Evolutionary conservation across 2,888 invertebrate genomes (phyloP).

Genomic region (Sphecodes monilicornis): DNA sequence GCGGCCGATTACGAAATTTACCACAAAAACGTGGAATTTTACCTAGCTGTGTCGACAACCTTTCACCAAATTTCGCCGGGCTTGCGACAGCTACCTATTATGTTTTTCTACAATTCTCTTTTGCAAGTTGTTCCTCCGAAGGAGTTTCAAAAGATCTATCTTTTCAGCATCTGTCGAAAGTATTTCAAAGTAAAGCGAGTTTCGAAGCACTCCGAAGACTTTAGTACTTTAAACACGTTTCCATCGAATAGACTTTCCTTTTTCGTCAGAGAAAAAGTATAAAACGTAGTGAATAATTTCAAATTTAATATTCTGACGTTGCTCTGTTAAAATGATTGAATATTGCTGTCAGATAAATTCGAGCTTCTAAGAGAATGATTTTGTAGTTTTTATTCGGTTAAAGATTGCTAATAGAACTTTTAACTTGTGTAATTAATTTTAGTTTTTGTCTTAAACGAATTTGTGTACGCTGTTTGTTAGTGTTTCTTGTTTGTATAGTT

Average conservation of each 20-base stretch:
- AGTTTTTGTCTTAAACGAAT: too few relatives aligned
- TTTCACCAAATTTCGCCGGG: conserved; percentile 1
- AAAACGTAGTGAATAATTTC: background rate
- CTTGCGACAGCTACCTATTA: background rate
- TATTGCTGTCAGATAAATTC: background rate
- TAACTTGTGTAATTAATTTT: too few relatives aligned
- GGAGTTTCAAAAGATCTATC: background rate
- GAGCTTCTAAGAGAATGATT: background rate
- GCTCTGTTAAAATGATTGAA: too few relatives aligned
- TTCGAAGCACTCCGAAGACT: background rate
- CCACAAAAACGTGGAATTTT: conserved; percentile 7
- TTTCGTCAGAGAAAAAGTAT: background rate
- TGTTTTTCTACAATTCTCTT: background rate
- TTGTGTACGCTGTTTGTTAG: too few relatives aligned
- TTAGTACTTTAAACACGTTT: background rate
- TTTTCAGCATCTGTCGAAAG: background rate
- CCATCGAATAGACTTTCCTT: background rate
- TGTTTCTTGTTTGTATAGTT: too few relatives aligned
- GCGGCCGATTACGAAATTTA: conserved; percentile 19
- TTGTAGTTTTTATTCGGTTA: background rate
- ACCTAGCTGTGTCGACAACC: background rate
- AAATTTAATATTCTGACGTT: background rate
- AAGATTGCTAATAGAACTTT: background rate
- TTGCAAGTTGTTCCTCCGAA: background rate
- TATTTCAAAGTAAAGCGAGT: background rate